Percentiles rank a stretch among this genome's conserved stretches.
Conservation (phyloP, 2,113 vertebrate species). For the Hipposideros armiger region DNA sequence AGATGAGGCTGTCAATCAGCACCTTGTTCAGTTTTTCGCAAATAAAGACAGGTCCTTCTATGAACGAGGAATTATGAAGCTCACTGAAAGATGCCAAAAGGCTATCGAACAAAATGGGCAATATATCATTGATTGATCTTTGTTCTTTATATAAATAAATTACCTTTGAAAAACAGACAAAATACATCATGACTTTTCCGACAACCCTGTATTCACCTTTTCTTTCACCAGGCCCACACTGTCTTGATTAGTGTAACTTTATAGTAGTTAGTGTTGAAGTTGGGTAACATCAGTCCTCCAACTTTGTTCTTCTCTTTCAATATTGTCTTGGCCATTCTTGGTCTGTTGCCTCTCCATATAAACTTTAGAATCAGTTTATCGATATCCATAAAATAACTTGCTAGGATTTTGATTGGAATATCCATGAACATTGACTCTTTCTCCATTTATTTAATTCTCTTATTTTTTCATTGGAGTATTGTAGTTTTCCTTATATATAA, state of each 20-base stretch:
- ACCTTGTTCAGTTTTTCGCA: too few relatives aligned
- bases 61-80: too few relatives aligned
- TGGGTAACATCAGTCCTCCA: background rate
- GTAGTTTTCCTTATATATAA: background rate
- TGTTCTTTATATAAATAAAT: too few relatives aligned
- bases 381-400: background rate
- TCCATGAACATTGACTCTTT: background rate
- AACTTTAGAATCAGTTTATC: background rate
- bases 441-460: background rate
- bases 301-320: background rate
- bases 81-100: too few relatives aligned
- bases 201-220: background rate
- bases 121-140: too few relatives aligned
- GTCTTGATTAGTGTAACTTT: background rate
- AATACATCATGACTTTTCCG: too few relatives aligned
- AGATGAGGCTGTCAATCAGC: too few relatives aligned
- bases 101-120: too few relatives aligned
- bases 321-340: background rate
- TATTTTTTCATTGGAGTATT: background rate
- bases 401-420: background rate
- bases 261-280: background rate
- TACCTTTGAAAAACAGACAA: too few relatives aligned
- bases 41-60: too few relatives aligned
- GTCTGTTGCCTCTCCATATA: background rate
- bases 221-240: background rate